Conservation (phyloP, 2,888 invertebrate species). For the Agriopis marginaria region DNA sequence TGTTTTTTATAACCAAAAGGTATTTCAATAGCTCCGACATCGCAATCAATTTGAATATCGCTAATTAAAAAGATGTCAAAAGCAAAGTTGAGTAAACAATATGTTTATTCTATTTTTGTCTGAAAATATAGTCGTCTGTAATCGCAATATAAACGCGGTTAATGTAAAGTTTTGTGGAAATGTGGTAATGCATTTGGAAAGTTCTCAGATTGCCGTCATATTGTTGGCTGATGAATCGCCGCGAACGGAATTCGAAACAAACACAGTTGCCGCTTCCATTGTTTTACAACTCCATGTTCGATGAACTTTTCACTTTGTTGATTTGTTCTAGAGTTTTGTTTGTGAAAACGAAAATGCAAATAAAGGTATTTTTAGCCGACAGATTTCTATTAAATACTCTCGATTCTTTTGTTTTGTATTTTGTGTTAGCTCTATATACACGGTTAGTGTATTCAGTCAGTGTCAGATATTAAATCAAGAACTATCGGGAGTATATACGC, state of each 20-base stretch:
- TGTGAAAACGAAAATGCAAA: constrained; percentile 32
- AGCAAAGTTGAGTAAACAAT: constrained; percentile 6
- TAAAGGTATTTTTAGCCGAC: constrained; percentile 23
- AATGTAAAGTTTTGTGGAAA: constrained; percentile 61
- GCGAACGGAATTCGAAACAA: constrained; percentile 57
- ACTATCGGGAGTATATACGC: too few relatives aligned
- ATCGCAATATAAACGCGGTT: constrained; percentile 61
- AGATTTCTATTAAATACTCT: constrained; percentile 1
- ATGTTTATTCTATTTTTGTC: constrained; percentile 42
- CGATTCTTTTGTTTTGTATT: background rate
- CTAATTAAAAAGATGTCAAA: constrained; percentile 1
- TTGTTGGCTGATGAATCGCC: constrained; percentile 66
- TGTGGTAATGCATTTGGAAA: constrained; percentile 77
- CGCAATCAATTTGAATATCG: background rate
- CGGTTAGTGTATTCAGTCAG: background rate
- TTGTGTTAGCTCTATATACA: background rate
- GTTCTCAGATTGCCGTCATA: constrained; percentile 70
- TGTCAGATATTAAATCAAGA: background rate
- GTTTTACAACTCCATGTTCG: constrained; percentile 54
- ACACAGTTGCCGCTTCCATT: constrained; percentile 55
- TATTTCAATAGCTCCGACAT: constrained; percentile 4
- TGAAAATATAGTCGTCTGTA: constrained; percentile 45
- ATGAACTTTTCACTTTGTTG: constrained; percentile 55
- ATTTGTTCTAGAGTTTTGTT: constrained; percentile 47
- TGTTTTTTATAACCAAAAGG: constrained; percentile 34